Percentiles rank a stretch among this genome's conserved stretches.
These are phyloP conservation scores for Tenthredo mesomela DNA, from an alignment of 2,888 invertebrate genomes.

Conservation along the genomic window DNA sequence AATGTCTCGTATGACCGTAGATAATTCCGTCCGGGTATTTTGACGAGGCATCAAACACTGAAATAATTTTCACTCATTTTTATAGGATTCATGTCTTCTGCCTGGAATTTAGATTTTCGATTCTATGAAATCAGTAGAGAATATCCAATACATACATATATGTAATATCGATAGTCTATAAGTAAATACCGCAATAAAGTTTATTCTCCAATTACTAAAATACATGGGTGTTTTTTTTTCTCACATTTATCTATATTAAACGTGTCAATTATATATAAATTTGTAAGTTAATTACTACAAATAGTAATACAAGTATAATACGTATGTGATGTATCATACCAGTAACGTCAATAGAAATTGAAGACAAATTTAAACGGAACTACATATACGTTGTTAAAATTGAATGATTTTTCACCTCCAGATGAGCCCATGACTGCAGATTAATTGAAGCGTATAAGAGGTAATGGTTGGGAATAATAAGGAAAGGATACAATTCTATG, in stretches of 20 bases:
- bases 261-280: not conserved
- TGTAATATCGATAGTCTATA: not conserved
- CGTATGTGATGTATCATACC: too few relatives aligned
- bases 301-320: too few relatives aligned
- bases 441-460: not conserved
- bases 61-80: not conserved
- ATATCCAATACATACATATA: not conserved
- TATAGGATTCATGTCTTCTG: not conserved
- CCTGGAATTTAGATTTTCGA: not conserved
- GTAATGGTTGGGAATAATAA: too few relatives aligned
- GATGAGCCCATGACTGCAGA: not conserved
- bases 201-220: not conserved
- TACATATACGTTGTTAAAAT: not conserved
- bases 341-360: not conserved
- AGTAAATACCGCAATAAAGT: not conserved
- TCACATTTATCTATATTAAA: too few relatives aligned
- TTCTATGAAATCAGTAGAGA: not conserved
- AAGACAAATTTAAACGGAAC: not conserved
- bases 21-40: slow-evolving; percentile 70
- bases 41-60: slow-evolving; percentile 71
- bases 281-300: not conserved
- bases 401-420: not conserved
- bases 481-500: too few relatives aligned
- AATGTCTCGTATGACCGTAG: slow-evolving; percentile 67
- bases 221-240: too few relatives aligned